A percentile compares a stretch with the other conserved stretches of the same genome.
Evolutionary conservation across 2,113 vertebrate species (phyloP).

Genomic region (Cathartes aura): DNA sequence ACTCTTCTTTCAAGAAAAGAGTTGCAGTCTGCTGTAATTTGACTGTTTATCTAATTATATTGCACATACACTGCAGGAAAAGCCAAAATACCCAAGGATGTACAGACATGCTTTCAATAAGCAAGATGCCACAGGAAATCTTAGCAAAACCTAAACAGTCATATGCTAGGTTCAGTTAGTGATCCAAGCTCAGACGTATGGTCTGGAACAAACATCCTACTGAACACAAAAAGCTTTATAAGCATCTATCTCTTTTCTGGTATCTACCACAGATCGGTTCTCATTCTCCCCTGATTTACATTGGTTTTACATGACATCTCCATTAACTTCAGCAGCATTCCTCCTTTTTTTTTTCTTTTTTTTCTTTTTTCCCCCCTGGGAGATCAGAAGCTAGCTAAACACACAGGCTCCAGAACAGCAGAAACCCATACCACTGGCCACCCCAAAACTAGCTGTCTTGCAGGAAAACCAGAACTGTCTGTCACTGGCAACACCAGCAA

Average conservation of each 20-base stretch:
- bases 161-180: background rate
- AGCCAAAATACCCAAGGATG: background rate
- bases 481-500: background rate
- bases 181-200: background rate
- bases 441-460: background rate
- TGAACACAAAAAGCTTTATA: background rate
- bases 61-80: background rate
- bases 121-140: background rate
- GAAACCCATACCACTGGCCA: background rate
- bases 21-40: background rate
- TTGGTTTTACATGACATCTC: background rate
- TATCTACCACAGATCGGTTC: background rate
- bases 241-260: background rate
- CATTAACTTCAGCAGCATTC: background rate
- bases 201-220: background rate
- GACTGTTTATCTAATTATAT: background rate
- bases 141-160: background rate
- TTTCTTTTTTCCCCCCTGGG: no score
- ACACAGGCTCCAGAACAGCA: background rate
- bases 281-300: background rate
- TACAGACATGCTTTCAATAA: background rate
- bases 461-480: background rate
- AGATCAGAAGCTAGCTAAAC: background rate
- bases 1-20: background rate
- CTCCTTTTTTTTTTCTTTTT: background rate